These are phyloP conservation scores for Felis chaus DNA, from an alignment of 2,113 vertebrate species.

Conservation along the genomic window DNA sequence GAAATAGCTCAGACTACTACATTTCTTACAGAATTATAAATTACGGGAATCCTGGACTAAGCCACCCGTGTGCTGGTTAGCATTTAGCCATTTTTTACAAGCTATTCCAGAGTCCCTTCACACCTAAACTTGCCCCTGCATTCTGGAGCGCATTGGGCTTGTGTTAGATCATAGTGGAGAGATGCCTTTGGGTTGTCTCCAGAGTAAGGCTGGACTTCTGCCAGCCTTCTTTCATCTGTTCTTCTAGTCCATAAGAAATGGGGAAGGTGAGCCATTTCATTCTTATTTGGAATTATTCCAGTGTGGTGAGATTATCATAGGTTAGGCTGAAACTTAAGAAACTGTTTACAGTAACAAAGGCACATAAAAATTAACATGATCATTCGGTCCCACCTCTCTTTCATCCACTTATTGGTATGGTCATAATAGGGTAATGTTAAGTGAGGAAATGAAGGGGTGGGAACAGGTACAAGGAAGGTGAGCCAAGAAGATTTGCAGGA, in stretches of 20 bases:
- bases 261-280: not conserved
- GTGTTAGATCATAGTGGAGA: not conserved
- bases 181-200: not conserved
- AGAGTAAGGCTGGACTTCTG: not conserved
- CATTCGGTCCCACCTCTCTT: not conserved
- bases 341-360: constrained; percentile 9
- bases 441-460: not conserved
- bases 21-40: not conserved
- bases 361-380: not conserved
- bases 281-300: constrained; percentile 31
- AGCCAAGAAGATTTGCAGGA: not conserved
- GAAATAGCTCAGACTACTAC: not conserved
- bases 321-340: constrained; percentile 30
- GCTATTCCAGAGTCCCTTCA: not conserved
- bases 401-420: not conserved
- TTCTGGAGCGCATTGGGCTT: not conserved
- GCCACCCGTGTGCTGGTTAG: not conserved
- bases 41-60: not conserved
- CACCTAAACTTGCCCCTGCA: not conserved
- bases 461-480: not conserved
- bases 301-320: constrained; percentile 28
- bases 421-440: not conserved
- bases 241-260: not conserved
- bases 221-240: not conserved
- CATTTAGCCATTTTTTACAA: constrained; percentile 4